Conservation (phyloP, 1,140 invertebrate species). For the Diorhabda sublineata region DNA sequence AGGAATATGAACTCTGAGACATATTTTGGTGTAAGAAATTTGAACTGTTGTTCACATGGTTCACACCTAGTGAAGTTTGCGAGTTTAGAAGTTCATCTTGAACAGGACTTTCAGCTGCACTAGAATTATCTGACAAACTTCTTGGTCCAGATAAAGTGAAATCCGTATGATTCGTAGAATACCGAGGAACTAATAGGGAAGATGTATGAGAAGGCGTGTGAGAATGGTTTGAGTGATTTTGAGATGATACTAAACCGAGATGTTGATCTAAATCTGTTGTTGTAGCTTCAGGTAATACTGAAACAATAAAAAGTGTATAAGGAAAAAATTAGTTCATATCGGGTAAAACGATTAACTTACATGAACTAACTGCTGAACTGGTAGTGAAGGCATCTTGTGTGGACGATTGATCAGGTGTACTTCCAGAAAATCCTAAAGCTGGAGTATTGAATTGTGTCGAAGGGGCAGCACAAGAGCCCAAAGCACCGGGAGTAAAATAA, state of each 20-base stretch:
- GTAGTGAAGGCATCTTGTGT: slow-evolving; percentile 60
- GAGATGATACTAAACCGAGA: slow-evolving; percentile 62
- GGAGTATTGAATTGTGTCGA: slow-evolving; percentile 64
- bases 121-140: slow-evolving; percentile 75
- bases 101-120: slow-evolving; percentile 74
- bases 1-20: slow-evolving; percentile 49
- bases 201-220: slow-evolving; percentile 45
- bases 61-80: slow-evolving; percentile 52
- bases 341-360: slow-evolving; percentile 36
- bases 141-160: slow-evolving; percentile 56
- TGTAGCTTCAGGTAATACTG: slow-evolving; percentile 71
- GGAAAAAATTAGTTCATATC: too few species aligned
- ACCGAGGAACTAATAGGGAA: slow-evolving; percentile 54
- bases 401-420: slow-evolving; percentile 65
- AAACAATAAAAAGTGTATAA: slow-evolving; percentile 32
- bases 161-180: slow-evolving; percentile 50
- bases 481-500: slow-evolving; percentile 64
- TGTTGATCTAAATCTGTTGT: slow-evolving; percentile 74
- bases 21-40: slow-evolving; percentile 56
- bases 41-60: slow-evolving; percentile 62
- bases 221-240: slow-evolving; percentile 47
- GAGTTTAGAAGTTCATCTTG: slow-evolving; percentile 66
- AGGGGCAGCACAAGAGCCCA: slow-evolving; percentile 62
- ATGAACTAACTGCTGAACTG: slow-evolving; percentile 42
- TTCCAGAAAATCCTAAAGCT: slow-evolving; percentile 59